These are phyloP conservation scores for Neopipo cinnamomea DNA, from an alignment of 2,113 vertebrate genomes.

Conservation along the genomic window DNA sequence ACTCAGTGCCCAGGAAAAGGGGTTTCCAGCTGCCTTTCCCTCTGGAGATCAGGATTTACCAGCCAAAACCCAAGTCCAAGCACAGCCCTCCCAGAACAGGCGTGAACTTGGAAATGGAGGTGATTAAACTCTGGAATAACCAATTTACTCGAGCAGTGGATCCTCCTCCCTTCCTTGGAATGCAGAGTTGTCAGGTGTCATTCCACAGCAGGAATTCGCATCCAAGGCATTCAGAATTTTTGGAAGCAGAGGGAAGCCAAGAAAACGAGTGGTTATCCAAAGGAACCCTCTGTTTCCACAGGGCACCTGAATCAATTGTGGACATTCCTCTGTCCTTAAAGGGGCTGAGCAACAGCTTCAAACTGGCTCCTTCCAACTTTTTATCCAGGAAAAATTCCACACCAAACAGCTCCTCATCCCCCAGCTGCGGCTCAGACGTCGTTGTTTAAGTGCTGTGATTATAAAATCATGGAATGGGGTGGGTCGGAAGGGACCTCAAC, in stretches of 20 bases:
- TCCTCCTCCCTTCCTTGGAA: not conserved
- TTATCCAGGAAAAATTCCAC: not conserved
- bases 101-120: not conserved
- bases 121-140: not conserved
- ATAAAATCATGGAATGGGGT: not conserved
- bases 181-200: rapidly evolving
- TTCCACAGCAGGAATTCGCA: not conserved
- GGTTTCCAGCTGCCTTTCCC: not conserved
- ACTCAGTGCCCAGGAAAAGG: not conserved
- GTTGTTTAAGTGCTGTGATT: not conserved
- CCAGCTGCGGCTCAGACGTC: not conserved
- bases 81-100: not conserved
- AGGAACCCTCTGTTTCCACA: not conserved
- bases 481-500: not conserved
- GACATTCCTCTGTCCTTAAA: not conserved
- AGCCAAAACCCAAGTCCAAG: not conserved
- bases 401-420: not conserved
- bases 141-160: not conserved
- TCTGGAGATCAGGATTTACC: not conserved
- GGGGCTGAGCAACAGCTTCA: not conserved
- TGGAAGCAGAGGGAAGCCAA: not conserved
- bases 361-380: not conserved
- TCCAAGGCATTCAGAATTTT: not conserved
- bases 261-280: not conserved
- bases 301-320: not conserved